Evolutionary conservation across 2,888 invertebrate species (phyloP), one percentile per base, ranked within the genome.

Genomic region (Sympetrum striolatum): DNA sequence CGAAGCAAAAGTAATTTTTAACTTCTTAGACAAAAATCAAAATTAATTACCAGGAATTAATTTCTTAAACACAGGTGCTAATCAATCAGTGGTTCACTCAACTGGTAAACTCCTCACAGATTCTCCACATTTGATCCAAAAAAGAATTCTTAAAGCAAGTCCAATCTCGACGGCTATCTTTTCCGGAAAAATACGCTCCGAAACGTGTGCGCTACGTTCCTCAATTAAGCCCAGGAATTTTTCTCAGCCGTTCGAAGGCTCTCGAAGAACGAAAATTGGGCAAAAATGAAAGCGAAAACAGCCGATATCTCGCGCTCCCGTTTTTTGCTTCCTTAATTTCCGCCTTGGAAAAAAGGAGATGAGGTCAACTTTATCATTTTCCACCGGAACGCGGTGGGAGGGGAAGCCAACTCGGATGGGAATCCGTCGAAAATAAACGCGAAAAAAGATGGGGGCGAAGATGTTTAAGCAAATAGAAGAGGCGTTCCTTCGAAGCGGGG

Each of bases 381-480:
- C 18, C 2, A 53, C 18, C 18, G 18, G 53, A 53, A 53, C 53
- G 53, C 53, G 37, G 86, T 60, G 35, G n/a, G 60, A 86, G 58
- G 10, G 35, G 86, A 64, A 37, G 58, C 35, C 37, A 58, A 82
- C 53, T 53, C 82, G 35, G 60, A 86, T 86, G 60, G 37, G 35
- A 39, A 37, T 37, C 60, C n/a, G 35, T 60, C 86, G 86, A 86
- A 86, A 64, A 60, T 60, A 86, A 86, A 86, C 58, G 37, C 18
- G 60, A 60, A 64, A 86, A n/a, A 53, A 60, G 22, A 15, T 53
- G 39, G 31, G 86, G 37, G 86, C 2, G 14, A 86, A n/a, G 53
- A 53, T 53, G 35, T 37, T 86, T 60, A 86, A 37, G 60, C 86
- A 60, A 60, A 60, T 86, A n/a, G 37, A 64, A 64, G 39, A n/a